Percentiles rank a stretch among this genome's conserved stretches.
These are phyloP conservation scores for Leptestheria dahalacensis DNA, from an alignment of 1,140 invertebrate genomes.

Conservation along the genomic window DNA sequence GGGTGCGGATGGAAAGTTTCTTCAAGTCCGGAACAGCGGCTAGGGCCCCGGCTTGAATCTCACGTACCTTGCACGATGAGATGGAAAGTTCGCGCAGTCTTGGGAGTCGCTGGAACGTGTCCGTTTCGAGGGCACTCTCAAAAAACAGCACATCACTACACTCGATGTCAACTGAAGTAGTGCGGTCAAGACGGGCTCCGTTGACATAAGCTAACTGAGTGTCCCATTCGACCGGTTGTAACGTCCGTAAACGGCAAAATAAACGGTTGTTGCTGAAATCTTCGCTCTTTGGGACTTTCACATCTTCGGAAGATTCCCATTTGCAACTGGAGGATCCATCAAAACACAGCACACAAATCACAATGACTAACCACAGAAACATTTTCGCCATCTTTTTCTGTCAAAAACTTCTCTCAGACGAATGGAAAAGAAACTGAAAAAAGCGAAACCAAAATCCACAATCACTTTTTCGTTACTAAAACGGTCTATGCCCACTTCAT, in stretches of 20 bases:
- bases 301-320: neutral
- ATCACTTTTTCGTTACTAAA: too few relatives aligned
- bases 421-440: too few relatives aligned
- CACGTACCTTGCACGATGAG: conserved; percentile 61
- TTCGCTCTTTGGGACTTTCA: neutral
- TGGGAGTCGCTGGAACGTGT: conserved; percentile 31
- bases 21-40: conserved; percentile 46
- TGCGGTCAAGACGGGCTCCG: conserved; percentile 19
- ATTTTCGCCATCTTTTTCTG: neutral
- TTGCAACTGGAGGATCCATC: neutral
- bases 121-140: conserved; percentile 49
- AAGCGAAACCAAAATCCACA: too few relatives aligned
- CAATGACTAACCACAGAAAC: neutral
- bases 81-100: conserved; percentile 50
- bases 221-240: conserved; percentile 15
- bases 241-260: conserved; percentile 11
- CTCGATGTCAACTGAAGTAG: conserved; percentile 48
- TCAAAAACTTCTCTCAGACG: too few relatives aligned
- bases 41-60: conserved; percentile 50
- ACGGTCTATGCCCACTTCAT: too few relatives aligned
- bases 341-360: neutral
- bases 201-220: conserved; percentile 2
- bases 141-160: conserved; percentile 66
- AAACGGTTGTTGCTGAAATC: neutral
- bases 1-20: conserved; percentile 49